phyloP scores from a whole-genome alignment of 2,888 invertebrate genomes.

The Crocallis elinguaria region DNA sequence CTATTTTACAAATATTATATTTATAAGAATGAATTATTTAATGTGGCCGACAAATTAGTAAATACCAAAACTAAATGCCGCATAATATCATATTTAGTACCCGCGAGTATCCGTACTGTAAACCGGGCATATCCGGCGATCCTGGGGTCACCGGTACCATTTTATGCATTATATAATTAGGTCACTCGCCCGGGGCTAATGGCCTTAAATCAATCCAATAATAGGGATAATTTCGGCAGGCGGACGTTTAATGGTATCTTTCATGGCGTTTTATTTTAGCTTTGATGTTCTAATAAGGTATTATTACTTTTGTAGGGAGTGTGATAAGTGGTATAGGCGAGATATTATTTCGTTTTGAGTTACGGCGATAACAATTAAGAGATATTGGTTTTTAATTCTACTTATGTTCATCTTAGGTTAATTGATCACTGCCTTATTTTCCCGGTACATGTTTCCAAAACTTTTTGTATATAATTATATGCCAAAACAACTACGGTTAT shows the following conservation, averaged over 20 bases:
- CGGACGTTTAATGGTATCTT: slow-evolving; percentile 43
- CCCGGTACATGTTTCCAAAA: no score
- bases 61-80: not conserved
- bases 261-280: slow-evolving; percentile 36
- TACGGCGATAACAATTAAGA: no score
- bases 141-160: slow-evolving; percentile 20
- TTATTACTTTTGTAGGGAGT: not conserved
- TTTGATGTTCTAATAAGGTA: slow-evolving; percentile 24
- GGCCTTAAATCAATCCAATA: slow-evolving; percentile 51
- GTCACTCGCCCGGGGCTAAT: slow-evolving; percentile 40
- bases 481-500: no score
- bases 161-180: slow-evolving; percentile 30
- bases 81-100: not conserved
- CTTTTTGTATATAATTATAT: no score
- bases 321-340: not conserved
- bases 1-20: no score
- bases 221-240: slow-evolving; percentile 44
- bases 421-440: no score
- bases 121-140: not conserved
- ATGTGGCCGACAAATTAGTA: not conserved
- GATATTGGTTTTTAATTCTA: no score
- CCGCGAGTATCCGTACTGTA: not conserved
- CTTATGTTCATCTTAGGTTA: no score
- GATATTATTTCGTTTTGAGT: not conserved
- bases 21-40: not conserved